These are phyloP conservation scores for Takifugu flavidus DNA, from an alignment of 2,113 vertebrate species.

Conservation along the genomic window DNA sequence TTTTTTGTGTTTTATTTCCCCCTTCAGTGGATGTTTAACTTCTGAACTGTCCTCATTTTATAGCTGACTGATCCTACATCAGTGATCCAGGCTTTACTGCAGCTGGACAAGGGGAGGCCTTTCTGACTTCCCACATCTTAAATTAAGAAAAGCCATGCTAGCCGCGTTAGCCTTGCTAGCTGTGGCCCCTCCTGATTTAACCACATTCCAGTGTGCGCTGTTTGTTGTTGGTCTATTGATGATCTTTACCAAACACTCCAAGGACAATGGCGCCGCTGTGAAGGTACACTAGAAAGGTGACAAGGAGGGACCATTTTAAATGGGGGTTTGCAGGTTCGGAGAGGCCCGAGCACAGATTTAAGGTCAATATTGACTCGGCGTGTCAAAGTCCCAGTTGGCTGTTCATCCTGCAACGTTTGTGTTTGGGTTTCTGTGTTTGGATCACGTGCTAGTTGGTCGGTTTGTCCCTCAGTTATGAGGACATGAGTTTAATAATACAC, in stretches of 20 bases:
- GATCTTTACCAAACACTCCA: too few relatives aligned
- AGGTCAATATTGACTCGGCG: slow-evolving; percentile 56
- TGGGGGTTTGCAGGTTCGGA: slow-evolving; percentile 47
- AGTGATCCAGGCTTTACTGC: slow-evolving; percentile 28
- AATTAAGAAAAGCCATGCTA: too few relatives aligned
- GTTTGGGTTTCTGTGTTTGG: neutral
- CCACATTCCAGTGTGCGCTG: too few relatives aligned
- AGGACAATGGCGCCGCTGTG: too few relatives aligned
- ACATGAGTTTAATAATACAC: too few relatives aligned
- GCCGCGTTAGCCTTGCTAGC: too few relatives aligned
- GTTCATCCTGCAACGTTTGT: neutral
- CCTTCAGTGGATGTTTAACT: slow-evolving; percentile 37
- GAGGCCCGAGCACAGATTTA: slow-evolving; percentile 13
- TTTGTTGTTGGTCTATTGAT: too few relatives aligned
- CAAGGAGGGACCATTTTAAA: slow-evolving; percentile 20
- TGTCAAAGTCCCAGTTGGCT: slow-evolving; percentile 54
- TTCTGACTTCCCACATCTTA: neutral
- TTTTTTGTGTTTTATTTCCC: neutral
- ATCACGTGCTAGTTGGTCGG: neutral
- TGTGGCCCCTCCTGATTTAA: too few relatives aligned
- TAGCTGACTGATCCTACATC: slow-evolving; percentile 35
- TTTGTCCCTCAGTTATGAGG: neutral
- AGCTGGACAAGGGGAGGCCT: slow-evolving; percentile 24
- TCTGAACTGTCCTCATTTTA: slow-evolving; percentile 68
- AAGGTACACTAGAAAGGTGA: too few relatives aligned